A percentile compares a stretch with the other conserved stretches of the same genome.
Evolutionary conservation across 1,140 invertebrate species (phyloP).

Genomic region (Polypedilum vanderplanki): DNA sequence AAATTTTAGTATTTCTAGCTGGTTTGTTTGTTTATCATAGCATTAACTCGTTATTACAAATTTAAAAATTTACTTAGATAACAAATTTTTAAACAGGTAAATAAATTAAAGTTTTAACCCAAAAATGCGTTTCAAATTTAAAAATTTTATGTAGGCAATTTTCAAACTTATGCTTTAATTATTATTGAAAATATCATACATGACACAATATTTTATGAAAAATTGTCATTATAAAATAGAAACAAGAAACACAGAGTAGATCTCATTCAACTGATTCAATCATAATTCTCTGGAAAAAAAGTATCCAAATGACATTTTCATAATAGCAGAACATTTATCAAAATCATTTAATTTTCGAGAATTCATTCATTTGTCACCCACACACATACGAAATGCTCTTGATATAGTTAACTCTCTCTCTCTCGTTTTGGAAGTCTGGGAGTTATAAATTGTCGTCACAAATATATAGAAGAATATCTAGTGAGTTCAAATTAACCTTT

Average conservation of each 20-base stretch:
- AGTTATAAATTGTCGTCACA: no score
- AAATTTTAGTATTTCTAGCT: no score
- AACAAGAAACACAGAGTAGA: neutral
- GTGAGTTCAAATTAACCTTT: neutral
- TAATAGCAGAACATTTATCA: constrained; percentile 27
- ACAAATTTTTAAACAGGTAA: no score
- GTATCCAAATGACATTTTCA: neutral
- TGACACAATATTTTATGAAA: neutral
- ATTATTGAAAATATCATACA: no score
- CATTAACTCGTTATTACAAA: no score
- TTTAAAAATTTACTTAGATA: no score
- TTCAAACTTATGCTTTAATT: no score
- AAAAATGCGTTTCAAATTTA: neutral
- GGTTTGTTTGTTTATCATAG: no score
- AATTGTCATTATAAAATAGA: neutral
- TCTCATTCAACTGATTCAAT: neutral
- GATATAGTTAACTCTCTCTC: no score
- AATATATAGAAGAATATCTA: neutral
- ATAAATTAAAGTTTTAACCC: no score
- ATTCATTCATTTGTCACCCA: constrained; percentile 28
- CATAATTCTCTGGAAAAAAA: constrained; percentile 12
- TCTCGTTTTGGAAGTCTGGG: no score
- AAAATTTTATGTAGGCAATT: no score
- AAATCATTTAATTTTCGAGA: constrained; percentile 21
- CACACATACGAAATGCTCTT: neutral